Evolutionary conservation across 2,113 vertebrate genomes (phyloP).

Genomic region (human (Homo sapiens)): GRCh38 chr16:63459001-63459500

Average conservation of each 20-base stretch:
- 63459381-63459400: background rate
- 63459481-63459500: background rate
- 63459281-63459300: background rate
- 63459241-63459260: background rate
- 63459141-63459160: background rate
- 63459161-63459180: background rate
- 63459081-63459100: background rate
- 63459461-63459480: background rate
- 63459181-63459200: background rate
- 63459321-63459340: background rate
- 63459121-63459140: too few species aligned
- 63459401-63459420: background rate
- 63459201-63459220: background rate
- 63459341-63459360: background rate
- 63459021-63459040: background rate
- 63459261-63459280: background rate
- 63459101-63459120: accelerated
- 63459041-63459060: background rate
- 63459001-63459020: background rate
- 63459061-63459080: background rate
- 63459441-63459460: background rate
- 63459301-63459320: background rate
- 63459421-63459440: background rate
- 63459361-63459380: background rate
- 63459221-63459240: background rate